Base-by-base conservation (phyloP, 2,113 vertebrate genomes). In the Rynchops niger region DNA sequence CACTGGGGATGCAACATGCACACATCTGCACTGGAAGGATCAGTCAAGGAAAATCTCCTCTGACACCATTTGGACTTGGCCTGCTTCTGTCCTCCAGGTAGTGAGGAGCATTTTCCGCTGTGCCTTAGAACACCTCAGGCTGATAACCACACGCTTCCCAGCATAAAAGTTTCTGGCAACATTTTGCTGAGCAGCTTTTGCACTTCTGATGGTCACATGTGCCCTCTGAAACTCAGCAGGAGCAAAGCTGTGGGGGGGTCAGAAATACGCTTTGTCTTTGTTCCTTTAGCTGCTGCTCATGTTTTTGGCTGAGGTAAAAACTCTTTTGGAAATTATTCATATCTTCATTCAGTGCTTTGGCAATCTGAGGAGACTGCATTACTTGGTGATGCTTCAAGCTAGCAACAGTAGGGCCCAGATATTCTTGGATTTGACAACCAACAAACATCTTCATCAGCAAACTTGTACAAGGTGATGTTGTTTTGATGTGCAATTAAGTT, bases 401-500 rank as follows among this genome's bases (percentile, higher is more conserved):
- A 67, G 78, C 56, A 76, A 42, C 40, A 70, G 23, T 34, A 91
- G 63, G 45, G 30, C 82, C 50, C 49, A 83, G 82, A 73, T 92
- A 56, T 61, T 88, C 79, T 81, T 62, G 42, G 45, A 73, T 86
- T 77, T 95, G 93, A 91, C 83, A 92, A 45, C 45, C 50, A 95
- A 32, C 72, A 67, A 77, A 77, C 8, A 1, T 61, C 81, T 95
- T 95, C 73, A 84, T 89, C 77, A 79, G 81, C 19, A 32, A 94
- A 88, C 61, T 78, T 21, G 17, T 69, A 71, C 34, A 47, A 82
- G 40, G 53, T 10, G 10, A 74, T 56, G 73, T 22, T 86, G 67
- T 91, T 94, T 69, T 94, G 89, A 91, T 82, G 70, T 69, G 82
- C 87, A 90, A 77, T 96, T 94, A 95, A 96, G 81, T 49, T 94